Base-by-base conservation (phyloP, 1,140 invertebrate species). In the Drosophila elegans region DNA sequence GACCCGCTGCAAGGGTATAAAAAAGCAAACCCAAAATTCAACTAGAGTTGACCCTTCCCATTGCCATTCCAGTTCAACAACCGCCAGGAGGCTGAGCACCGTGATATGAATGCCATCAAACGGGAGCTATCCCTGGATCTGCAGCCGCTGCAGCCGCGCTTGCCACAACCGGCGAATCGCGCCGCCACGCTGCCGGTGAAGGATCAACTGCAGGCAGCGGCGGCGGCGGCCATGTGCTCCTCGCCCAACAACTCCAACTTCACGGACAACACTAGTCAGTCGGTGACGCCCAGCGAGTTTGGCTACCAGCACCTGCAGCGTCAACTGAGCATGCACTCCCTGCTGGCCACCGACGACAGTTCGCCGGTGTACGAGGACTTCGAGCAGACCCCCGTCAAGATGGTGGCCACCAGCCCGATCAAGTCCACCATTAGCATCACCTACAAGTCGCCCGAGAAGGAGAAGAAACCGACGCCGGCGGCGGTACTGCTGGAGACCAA, bases 371-470 rank as follows among this genome's bases (percentile, higher is more conserved):
- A 91, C 69, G 91, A 92, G 46, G 91, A 92, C 38, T 92, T 84
- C 29, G 91, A 92, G 16, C 90, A 88, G 61, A 91, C 91, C 25
- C 86, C 85, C 9, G 86, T 86, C 51, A 88, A 78, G 36, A 67
- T 67, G 12, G 34, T 72, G 42, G 42, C 51, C 16, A 94, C 62
- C 32, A 94, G 94, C 61, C 94, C 94, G 0, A 86, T 94, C n/a
- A 94, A 94, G 82, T 95, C 95, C 0, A 95, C 95, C 0, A 95
- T 95, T 7, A 95, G 94, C 90, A 95, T 95, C n/a, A 95, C 94
- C 3, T 95, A 95, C 73, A 94, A 92, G 78, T 90, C 89, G 62
- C 71, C 92, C 79, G 77, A 84, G 36, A 83, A 81, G 29, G 85
- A 91, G 52, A 88, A 72, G 25, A 83, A 80, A 63, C 60, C 78